A percentile compares a stretch with the other conserved stretches of the same genome.
phyloP scores from a whole-genome alignment of 1,140 invertebrate genomes.

The Drosophila nebulosa region DNA sequence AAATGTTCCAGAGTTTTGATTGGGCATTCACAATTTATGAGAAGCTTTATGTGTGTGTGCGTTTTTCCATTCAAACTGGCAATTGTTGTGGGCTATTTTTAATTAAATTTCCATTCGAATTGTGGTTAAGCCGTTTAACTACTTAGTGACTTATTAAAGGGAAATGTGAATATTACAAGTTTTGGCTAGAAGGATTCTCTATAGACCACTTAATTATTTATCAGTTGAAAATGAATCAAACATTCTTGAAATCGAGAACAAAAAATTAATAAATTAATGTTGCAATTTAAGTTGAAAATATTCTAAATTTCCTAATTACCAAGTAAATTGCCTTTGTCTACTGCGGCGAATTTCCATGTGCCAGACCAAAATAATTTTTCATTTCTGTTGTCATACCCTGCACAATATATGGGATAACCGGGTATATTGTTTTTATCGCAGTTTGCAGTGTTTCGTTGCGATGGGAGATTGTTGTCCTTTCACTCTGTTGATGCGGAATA shows the following conservation, averaged over 20 bases:
- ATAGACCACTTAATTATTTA: no score
- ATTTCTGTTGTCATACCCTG: background rate
- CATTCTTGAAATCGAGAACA: no score
- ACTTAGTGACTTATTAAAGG: background rate
- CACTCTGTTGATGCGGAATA: background rate
- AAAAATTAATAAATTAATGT: no score
- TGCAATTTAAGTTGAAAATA: no score
- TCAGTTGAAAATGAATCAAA: no score
- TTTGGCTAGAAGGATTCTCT: no score
- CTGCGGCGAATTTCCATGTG: background rate
- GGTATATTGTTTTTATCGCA: no score
- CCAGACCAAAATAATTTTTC: background rate
- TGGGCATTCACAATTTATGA: background rate
- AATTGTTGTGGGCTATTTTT: conserved; percentile 8
- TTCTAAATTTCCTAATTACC: background rate
- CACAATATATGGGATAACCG: no score
- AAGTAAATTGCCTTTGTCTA: background rate
- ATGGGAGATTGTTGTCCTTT: no score
- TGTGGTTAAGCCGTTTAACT: background rate
- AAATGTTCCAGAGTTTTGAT: conserved; percentile 1
- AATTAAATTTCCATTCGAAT: background rate
- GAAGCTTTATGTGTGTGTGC: background rate
- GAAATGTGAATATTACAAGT: background rate
- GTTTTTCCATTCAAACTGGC: conserved; percentile 9
- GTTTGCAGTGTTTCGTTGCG: no score